Evolutionary conservation across 2,113 vertebrate genomes (phyloP).

Genomic region (Seriola rivoliana): DNA sequence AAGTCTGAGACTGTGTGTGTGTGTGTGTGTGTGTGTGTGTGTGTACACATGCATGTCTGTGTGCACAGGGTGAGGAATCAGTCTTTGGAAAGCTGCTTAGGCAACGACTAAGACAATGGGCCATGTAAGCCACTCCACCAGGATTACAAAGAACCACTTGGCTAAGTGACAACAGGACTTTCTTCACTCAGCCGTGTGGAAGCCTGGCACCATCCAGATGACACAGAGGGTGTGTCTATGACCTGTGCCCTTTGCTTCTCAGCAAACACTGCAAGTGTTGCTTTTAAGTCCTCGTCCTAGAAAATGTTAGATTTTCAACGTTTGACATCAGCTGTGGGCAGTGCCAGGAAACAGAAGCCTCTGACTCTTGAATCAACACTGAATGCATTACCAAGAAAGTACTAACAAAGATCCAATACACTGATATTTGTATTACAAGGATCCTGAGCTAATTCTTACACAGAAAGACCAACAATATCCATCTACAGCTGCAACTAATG

Average conservation of each 20-base stretch:
- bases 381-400: background rate
- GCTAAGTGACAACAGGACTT: slow-evolving; percentile 51
- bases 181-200: slow-evolving; percentile 35
- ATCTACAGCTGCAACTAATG: background rate
- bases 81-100: slow-evolving; percentile 71
- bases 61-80: slow-evolving; percentile 36
- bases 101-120: slow-evolving; percentile 68
- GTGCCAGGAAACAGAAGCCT: background rate
- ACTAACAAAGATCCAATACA: background rate
- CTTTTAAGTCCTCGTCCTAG: background rate
- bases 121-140: slow-evolving; percentile 61
- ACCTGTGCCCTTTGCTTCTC: slow-evolving; percentile 54
- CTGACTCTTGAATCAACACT: background rate
- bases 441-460: background rate
- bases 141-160: slow-evolving; percentile 70
- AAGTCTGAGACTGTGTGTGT: slow-evolving; percentile 6
- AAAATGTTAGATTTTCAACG: slow-evolving; percentile 5
- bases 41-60: slow-evolving; percentile 18
- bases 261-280: background rate
- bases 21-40: slow-evolving; percentile 9
- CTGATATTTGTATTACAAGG: background rate
- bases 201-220: slow-evolving; percentile 39
- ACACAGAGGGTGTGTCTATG: slow-evolving; percentile 29
- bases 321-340: background rate
- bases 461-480: background rate